Base-by-base conservation (phyloP, 2,113 vertebrate species). In the Oxyura jamaicensis region DNA sequence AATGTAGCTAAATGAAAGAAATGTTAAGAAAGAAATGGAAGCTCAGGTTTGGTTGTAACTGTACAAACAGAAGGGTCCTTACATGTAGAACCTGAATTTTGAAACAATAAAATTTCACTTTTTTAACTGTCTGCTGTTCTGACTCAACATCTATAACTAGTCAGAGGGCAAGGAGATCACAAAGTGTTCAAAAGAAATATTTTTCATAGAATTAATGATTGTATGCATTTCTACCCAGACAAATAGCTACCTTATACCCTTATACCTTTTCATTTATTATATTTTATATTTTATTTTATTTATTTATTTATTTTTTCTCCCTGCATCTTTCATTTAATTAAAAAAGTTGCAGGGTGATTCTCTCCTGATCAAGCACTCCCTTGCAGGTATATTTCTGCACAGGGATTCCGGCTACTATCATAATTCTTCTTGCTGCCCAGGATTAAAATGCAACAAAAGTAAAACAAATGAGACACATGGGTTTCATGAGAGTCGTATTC, bases 401-500 rank as follows among this genome's bases (percentile, higher is more conserved):
- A 65, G 29, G 4, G 6, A 1, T 39, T 72, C 25, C 58, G 83
- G n/a, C 23, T 80, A 6, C 31, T 75, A 19, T 80, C 72, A 59
- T 50, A 68, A 44, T 95, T 83, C 14, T 83, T 83, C 68, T 87
- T 17, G 52, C 35, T 90, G 11, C 35, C 20, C 35, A 52, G 23
- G 48, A 88, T 39, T 88, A 66, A 88, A 80, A 85, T 35, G 60
- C 67, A 93, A 65, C 25, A 62, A 68, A 87, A 93, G 26, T 16
- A 85, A 94, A 79, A 90, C 44, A 91, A 94, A 91, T 20, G 62
- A 95, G 67, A 91, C n/a, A 60, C 33, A 33, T 36, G 11, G 35
- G 72, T 85, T 80, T 74, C 87, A 65, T 66, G 44, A 93, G 48
- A 95, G 44, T 35, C 4, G 33, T 88, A 69, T 79, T 29, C 26